Conservation (phyloP, 2,888 invertebrate genomes). For the Crossocerus cetratus region DNA sequence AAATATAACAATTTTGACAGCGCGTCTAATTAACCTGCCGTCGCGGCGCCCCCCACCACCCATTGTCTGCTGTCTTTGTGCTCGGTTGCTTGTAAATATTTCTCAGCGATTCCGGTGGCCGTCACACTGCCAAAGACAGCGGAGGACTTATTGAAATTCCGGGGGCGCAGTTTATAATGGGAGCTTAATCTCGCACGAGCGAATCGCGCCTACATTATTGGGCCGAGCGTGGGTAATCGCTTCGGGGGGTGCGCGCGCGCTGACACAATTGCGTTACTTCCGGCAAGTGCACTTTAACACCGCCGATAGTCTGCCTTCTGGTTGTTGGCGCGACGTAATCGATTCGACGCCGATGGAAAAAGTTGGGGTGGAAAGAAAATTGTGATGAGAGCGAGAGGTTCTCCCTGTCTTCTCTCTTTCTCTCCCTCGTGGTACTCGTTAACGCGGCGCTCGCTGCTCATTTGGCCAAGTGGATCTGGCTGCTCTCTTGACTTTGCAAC, state of each 20-base stretch:
- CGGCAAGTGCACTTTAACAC: constrained; percentile 14
- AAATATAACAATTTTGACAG: constrained; percentile 54
- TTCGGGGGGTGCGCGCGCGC: constrained; percentile 24
- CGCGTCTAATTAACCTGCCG: constrained; percentile 48
- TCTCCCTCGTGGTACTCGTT: not conserved
- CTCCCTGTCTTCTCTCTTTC: constrained; percentile 19
- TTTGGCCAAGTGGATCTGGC: too few relatives aligned
- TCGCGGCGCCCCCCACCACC: constrained; percentile 3
- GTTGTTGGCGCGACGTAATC: too few relatives aligned
- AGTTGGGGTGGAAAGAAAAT: constrained; percentile 6
- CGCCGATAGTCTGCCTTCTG: too few relatives aligned
- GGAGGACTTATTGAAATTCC: not conserved
- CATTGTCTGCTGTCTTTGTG: constrained; percentile 24
- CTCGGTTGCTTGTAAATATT: constrained; percentile 1
- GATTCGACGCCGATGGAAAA: not conserved
- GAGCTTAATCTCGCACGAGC: constrained; percentile 14
- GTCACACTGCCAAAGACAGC: not conserved
- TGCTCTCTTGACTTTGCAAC: not conserved
- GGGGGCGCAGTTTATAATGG: constrained; percentile 24
- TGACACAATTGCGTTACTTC: constrained; percentile 65
- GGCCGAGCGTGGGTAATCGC: constrained; percentile 33
- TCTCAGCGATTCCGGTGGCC: not conserved
- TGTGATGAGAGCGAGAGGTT: not conserved
- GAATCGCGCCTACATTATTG: not conserved
- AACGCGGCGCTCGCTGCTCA: constrained; percentile 8